Evolutionary conservation across 2,888 invertebrate species (phyloP).

Genomic region (Drosophila nigritarsus): DNA sequence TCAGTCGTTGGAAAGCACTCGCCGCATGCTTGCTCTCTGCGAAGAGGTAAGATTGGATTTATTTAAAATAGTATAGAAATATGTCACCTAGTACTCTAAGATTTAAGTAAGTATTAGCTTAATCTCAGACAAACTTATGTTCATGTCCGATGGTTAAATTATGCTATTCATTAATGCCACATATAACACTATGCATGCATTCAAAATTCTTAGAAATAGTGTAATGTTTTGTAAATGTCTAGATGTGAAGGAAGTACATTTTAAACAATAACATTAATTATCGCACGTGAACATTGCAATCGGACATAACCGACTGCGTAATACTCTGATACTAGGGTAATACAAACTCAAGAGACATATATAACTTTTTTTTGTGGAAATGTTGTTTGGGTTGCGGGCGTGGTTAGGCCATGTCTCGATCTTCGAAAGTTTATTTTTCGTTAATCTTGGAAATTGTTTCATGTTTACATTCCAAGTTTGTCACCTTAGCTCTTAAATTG

Average conservation of each 20-base stretch:
- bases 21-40: slow-evolving; percentile 96
- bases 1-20: slow-evolving; percentile 94
- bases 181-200: neutral
- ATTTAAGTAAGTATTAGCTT: neutral
- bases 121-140: neutral
- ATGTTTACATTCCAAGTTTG: neutral
- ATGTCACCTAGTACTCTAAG: neutral
- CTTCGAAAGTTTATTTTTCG: neutral
- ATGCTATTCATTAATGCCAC: neutral
- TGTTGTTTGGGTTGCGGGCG: neutral
- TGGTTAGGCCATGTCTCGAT: neutral
- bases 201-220: neutral
- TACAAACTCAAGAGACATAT: neutral
- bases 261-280: neutral
- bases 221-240: neutral
- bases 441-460: neutral
- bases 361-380: neutral
- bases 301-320: slow-evolving; percentile 6
- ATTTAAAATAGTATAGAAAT: neutral
- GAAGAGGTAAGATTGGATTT: slow-evolving; percentile 88
- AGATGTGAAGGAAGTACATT: neutral
- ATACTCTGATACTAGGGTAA: slow-evolving; percentile 11
- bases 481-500: neutral
- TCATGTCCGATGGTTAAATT: neutral
- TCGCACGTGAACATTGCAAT: neutral